phyloP scores from a whole-genome alignment of 2,113 vertebrate species.

The Microcebus tavaratra region DNA sequence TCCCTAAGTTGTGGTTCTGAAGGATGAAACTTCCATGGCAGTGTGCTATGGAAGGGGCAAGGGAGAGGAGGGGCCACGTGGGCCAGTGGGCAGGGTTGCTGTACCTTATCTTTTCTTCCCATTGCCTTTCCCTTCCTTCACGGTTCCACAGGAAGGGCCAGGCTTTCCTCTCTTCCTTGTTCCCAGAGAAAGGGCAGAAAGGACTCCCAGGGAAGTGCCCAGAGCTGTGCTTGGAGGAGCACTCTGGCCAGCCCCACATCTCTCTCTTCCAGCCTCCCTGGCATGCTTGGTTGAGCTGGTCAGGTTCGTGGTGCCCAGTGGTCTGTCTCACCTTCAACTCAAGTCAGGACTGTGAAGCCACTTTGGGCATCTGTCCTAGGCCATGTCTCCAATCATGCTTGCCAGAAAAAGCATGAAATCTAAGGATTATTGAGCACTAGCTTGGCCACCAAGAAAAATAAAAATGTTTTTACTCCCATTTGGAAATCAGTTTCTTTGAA shows the following conservation, averaged over 20 bases:
- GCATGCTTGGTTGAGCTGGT: not conserved
- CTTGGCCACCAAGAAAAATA: not conserved
- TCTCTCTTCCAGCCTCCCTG: not conserved
- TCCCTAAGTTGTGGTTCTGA: fast-evolving
- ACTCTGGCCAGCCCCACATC: not conserved
- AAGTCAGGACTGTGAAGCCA: not conserved
- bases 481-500: not conserved
- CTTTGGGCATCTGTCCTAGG: not conserved
- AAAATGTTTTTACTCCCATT: not conserved
- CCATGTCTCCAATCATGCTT: not conserved
- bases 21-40: fast-evolving
- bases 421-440: not conserved
- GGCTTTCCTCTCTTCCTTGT: not conserved
- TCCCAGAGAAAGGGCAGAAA: not conserved
- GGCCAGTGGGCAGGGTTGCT: not conserved
- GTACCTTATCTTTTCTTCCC: not conserved
- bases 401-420: not conserved
- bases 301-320: not conserved
- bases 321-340: not conserved
- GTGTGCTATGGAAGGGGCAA: no score
- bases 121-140: not conserved
- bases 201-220: not conserved
- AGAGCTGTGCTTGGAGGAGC: no score
- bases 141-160: not conserved
- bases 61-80: not conserved